Percentiles rank a stretch among this genome's conserved stretches.
Evolutionary conservation across 2,888 invertebrate genomes (phyloP).

Genomic region (Tenodera sinensis): DNA sequence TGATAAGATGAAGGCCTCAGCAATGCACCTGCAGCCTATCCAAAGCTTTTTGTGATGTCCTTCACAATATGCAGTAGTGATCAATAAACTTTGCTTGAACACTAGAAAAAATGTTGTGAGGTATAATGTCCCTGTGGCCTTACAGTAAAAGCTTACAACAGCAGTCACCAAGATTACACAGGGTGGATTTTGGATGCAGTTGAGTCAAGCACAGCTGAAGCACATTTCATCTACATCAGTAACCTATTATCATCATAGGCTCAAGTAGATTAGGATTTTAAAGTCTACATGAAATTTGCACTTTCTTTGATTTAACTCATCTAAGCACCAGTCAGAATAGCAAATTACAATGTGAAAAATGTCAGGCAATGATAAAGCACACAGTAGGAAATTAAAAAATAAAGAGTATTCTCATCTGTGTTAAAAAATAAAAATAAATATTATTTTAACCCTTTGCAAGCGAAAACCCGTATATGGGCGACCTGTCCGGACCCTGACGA

Average conservation of each 20-base stretch:
- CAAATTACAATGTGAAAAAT: no score
- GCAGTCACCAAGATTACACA: constrained; percentile 18
- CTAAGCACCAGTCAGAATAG: no score
- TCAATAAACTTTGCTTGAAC: background rate
- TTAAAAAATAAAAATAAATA: no score
- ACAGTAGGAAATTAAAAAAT: no score
- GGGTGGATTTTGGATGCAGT: background rate
- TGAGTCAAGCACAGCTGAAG: constrained; percentile 3
- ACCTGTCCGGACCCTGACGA: no score
- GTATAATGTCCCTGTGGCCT: constrained; percentile 5
- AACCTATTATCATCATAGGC: background rate
- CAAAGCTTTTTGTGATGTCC: background rate
- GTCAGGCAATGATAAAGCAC: no score
- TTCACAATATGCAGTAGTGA: background rate
- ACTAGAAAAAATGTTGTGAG: background rate
- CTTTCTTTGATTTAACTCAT: no score
- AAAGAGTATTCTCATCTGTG: no score
- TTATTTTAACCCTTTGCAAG: no score
- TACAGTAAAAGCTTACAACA: constrained; percentile 7
- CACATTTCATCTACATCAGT: background rate
- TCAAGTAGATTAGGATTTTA: background rate
- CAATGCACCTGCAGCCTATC: constrained; percentile 1
- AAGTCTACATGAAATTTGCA: no score
- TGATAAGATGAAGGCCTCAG: background rate
- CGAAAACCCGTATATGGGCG: no score